Percentiles rank a stretch among this genome's conserved stretches.
These are phyloP conservation scores for Sialia sialis DNA, from an alignment of 2,113 vertebrate genomes.

Conservation along the genomic window DNA sequence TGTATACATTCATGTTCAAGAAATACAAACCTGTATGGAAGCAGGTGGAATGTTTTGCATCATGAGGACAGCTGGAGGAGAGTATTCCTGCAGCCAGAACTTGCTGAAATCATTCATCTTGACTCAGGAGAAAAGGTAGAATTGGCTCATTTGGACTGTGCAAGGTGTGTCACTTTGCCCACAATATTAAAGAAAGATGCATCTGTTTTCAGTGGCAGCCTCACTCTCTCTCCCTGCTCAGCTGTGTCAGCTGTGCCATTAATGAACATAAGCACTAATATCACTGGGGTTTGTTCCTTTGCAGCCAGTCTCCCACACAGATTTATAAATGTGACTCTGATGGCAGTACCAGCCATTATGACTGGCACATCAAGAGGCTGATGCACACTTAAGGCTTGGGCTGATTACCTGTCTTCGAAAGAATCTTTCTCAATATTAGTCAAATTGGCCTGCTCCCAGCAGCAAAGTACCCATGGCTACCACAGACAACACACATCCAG, in stretches of 20 bases:
- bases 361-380: neutral
- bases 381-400: neutral
- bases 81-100: neutral
- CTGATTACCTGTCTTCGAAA: constrained; percentile 7
- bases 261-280: neutral
- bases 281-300: neutral
- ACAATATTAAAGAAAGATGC: neutral
- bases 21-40: neutral
- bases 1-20: neutral
- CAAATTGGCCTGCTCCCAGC: neutral
- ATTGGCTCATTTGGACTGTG: neutral
- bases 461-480: neutral
- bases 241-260: neutral
- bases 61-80: neutral
- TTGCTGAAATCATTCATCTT: neutral
- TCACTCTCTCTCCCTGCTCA: neutral
- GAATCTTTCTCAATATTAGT: constrained; percentile 14
- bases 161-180: neutral
- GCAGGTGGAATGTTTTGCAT: neutral
- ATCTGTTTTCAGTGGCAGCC: neutral
- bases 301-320: neutral
- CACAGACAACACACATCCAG: neutral
- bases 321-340: neutral
- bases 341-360: neutral
- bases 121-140: neutral